Conservation (phyloP, 53 echinoderm and acorn worm species). For the Zoroaster sp. region DNA sequence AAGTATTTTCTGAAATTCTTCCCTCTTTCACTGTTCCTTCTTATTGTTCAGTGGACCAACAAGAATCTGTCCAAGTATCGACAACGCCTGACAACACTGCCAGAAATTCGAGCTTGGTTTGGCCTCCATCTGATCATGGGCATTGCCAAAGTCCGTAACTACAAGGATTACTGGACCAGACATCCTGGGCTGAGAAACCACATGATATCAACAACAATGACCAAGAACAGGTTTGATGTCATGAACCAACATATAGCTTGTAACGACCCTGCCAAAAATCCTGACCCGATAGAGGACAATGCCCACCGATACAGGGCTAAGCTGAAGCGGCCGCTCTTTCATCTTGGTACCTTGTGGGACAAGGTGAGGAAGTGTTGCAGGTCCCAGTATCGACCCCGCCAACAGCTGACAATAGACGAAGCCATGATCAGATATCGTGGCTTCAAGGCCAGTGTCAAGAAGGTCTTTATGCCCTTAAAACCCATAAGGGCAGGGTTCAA, state of each 20-base stretch:
- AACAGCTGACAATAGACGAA: too few relatives aligned
- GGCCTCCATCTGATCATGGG: too few relatives aligned
- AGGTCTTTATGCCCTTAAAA: too few relatives aligned
- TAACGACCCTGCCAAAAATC: background rate
- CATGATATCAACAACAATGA: constrained; percentile 6
- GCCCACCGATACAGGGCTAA: background rate
- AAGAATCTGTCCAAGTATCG: background rate
- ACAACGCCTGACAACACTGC: background rate
- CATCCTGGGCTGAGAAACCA: background rate
- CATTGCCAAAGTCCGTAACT: background rate
- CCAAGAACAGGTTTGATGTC: constrained; percentile 5
- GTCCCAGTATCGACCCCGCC: too few relatives aligned
- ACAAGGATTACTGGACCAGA: constrained; percentile 17
- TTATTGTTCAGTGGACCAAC: constrained; percentile 1
- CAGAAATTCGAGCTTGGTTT: too few relatives aligned
- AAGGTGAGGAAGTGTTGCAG: too few relatives aligned
- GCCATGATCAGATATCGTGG: too few relatives aligned
- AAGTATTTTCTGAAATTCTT: background rate
- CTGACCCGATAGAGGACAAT: background rate
- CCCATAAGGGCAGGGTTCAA: too few relatives aligned
- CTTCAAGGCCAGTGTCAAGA: too few relatives aligned
- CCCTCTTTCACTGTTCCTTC: background rate
- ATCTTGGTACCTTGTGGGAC: too few relatives aligned
- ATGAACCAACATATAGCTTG: constrained; percentile 1
- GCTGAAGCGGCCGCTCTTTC: background rate